These are phyloP conservation scores for Cryptus armator DNA, from an alignment of 2,888 invertebrate species.

Conservation along the genomic window DNA sequence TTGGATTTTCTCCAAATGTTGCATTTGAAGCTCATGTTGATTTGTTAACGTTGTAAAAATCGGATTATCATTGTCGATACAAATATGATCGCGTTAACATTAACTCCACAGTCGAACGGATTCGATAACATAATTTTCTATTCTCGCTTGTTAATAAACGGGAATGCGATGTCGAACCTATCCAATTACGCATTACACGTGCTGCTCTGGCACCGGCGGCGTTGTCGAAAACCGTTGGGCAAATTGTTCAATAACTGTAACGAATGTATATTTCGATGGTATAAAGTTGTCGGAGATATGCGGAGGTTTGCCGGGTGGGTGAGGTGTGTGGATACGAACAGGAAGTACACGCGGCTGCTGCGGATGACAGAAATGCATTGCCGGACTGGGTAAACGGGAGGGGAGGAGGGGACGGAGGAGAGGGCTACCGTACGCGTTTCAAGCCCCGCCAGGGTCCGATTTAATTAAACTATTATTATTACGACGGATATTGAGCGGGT, in stretches of 20 bases:
- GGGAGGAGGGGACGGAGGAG: background rate
- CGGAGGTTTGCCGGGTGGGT: conserved; percentile 49
- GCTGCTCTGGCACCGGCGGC: conserved; percentile 66
- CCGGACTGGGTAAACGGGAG: conserved; percentile 50
- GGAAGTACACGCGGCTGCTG: conserved; percentile 74
- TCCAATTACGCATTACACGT: conserved; percentile 77
- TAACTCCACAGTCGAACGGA: conserved; percentile 32
- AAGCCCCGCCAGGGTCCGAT: conserved; percentile 69
- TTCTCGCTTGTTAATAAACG: conserved; percentile 67
- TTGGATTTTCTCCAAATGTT: conserved; percentile 43
- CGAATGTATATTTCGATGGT: conserved; percentile 79
- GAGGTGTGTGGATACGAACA: background rate
- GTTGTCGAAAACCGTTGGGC: conserved; percentile 69
- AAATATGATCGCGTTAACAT: conserved; percentile 25
- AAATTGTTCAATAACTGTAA: conserved; percentile 80
- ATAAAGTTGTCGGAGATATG: conserved; percentile 80
- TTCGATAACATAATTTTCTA: conserved; percentile 69
- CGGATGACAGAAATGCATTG: conserved; percentile 79
- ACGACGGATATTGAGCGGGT: conserved; percentile 73
- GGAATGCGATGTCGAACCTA: conserved; percentile 52
- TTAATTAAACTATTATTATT: conserved; percentile 83
- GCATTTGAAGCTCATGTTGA: conserved; percentile 46
- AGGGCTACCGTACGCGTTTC: conserved; percentile 14
- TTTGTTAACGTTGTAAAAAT: conserved; percentile 59
- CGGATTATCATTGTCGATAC: conserved; percentile 28